Conservation (phyloP, 2,113 vertebrate genomes). For the Lophotis ruficrista region DNA sequence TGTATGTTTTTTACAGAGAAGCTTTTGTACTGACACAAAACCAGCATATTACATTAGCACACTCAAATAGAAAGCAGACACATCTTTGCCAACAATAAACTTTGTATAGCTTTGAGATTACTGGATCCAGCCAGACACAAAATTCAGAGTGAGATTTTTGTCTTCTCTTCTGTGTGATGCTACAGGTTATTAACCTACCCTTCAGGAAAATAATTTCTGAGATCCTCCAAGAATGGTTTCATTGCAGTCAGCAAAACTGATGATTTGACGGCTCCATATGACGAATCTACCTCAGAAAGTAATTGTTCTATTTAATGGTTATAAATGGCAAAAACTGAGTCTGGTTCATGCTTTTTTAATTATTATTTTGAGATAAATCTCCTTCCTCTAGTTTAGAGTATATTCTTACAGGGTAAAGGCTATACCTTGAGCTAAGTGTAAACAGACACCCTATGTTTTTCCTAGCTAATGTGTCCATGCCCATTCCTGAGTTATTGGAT, state of each 20-base stretch:
- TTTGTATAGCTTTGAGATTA: background rate
- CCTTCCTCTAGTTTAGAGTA: background rate
- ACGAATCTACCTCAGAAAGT: slow-evolving; percentile 36
- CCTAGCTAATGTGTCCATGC: fast-evolving
- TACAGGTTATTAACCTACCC: slow-evolving; percentile 48
- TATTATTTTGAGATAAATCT: background rate
- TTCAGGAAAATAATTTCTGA: slow-evolving; percentile 28
- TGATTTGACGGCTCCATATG: background rate
- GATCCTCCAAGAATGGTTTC: slow-evolving; percentile 32
- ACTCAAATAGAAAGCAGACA: background rate
- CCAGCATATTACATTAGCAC: background rate
- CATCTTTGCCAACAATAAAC: background rate
- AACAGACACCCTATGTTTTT: background rate
- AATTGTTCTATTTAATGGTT: slow-evolving; percentile 3
- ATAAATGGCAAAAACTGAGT: background rate
- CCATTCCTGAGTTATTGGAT: background rate
- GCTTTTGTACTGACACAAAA: background rate
- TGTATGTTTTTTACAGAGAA: background rate
- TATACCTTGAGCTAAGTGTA: background rate
- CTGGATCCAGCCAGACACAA: slow-evolving; percentile 34
- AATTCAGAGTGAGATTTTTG: slow-evolving; percentile 36
- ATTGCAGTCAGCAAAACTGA: slow-evolving; percentile 30
- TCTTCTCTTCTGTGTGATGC: slow-evolving; percentile 43
- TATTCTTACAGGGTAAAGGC: background rate
- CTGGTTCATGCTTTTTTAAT: background rate